Base-by-base conservation (phyloP, 2,113 vertebrate genomes). In the Genyomyrus donnyi region DNA sequence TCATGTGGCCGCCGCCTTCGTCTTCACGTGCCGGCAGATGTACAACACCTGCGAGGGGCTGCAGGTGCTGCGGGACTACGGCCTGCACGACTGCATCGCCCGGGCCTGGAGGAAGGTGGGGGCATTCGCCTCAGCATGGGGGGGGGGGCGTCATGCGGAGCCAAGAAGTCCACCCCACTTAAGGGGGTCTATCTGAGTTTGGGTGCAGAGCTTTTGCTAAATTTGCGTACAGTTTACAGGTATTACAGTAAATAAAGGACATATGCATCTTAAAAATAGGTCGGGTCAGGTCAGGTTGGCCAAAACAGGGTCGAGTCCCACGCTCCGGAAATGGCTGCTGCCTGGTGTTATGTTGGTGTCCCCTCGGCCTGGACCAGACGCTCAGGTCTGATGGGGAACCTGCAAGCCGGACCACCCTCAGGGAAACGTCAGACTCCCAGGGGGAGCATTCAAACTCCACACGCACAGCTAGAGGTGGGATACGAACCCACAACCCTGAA, bases 21-120 rank as follows among this genome's bases (percentile, higher is more conserved):
- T 98, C 94, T 98, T 97, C 83, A 95, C 98, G 1, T 99, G 98
- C 91, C 94, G 96, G 87, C 98, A 98, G 93, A 97, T 99, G 62
- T 99, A 98, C 93, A 95, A 96, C 93, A 98, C 97, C 46, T 98
- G 97, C 50, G 97, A 98, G 94, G 98, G 98, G 35, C 93, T 99
- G 17, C 97, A 98, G 90, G 91, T 95, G 42, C 91, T 99, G 52
- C 93, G 94, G 89, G 96, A 97, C 86, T 99, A 98, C 45, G 90
- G 91, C 48, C 93, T 99, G 83, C 98, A 98, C 92, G 94, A 94
- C 88, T 96, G 95, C 88, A 93, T 98, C 9, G 96, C 96, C 62
- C 94, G 95, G 11, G 96, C 94, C 0, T 99, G 98, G 98, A 98
- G 94, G 93, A 97, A 97, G 97, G 98, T 99, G 95, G 62, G 17